Evolutionary conservation across 2,797 vertebrate species (phyloP).

Genomic region (Enteromius argenteus): DNA sequence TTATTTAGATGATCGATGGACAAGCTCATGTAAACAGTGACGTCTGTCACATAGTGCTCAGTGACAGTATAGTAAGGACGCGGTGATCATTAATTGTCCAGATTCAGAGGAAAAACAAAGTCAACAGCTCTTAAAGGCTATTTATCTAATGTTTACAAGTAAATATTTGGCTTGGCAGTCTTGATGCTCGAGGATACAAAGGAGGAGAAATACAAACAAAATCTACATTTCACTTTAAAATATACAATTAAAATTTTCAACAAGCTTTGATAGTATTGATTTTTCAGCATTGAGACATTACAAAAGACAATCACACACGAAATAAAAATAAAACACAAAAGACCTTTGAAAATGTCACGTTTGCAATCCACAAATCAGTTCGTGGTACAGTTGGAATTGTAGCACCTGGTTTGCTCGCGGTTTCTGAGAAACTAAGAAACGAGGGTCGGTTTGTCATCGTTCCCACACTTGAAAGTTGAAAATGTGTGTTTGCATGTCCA

Average conservation of each 20-base stretch:
- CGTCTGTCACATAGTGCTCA: slow-evolving; percentile 56
- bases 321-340: slow-evolving; percentile 65
- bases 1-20: slow-evolving; percentile 46
- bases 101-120: slow-evolving; percentile 63
- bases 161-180: slow-evolving; percentile 72
- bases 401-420: slow-evolving; percentile 78
- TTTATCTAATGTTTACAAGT: slow-evolving; percentile 67
- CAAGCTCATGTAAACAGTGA: slow-evolving; percentile 64
- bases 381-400: slow-evolving; percentile 76
- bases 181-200: slow-evolving; percentile 67
- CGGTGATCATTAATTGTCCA: slow-evolving; percentile 42
- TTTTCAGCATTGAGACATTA: slow-evolving; percentile 81
- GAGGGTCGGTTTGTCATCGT: slow-evolving; percentile 49
- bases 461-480: slow-evolving; percentile 65
- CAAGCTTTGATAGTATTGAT: slow-evolving; percentile 82
- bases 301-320: slow-evolving; percentile 72
- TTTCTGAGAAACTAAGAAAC: slow-evolving; percentile 68
- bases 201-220: slow-evolving; percentile 64
- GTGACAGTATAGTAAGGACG: slow-evolving; percentile 29
- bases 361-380: slow-evolving; percentile 77
- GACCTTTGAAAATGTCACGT: slow-evolving; percentile 67
- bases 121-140: slow-evolving; percentile 70
- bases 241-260: slow-evolving; percentile 84
- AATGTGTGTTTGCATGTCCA: slow-evolving; percentile 68
- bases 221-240: slow-evolving; percentile 85